Conservation (phyloP, 2,888 invertebrate species). For the Dendrolimus houi region DNA sequence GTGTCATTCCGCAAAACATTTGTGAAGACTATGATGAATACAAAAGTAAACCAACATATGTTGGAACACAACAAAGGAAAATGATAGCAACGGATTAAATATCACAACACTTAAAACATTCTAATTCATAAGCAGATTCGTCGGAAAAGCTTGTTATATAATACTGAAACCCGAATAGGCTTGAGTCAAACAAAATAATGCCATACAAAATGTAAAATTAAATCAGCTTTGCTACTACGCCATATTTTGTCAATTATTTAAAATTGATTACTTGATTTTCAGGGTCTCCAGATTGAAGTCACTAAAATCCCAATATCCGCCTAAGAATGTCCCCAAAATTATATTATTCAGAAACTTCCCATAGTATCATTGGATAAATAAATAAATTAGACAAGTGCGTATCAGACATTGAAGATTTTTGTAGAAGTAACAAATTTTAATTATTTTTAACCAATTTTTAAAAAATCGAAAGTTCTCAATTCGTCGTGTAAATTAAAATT, state of each 20-base stretch:
- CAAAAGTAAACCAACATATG: constrained; percentile 55
- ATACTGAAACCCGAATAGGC: constrained; percentile 57
- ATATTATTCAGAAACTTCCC: no score
- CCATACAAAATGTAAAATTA: constrained; percentile 63
- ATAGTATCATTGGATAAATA: no score
- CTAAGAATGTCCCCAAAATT: no score
- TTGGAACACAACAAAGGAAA: constrained; percentile 48
- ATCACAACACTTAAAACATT: constrained; percentile 29
- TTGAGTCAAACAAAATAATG: constrained; percentile 63
- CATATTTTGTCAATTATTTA: constrained; percentile 24
- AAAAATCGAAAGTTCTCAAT: no score
- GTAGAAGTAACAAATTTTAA: no score
- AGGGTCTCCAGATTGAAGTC: no score
- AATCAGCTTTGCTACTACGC: constrained; percentile 52
- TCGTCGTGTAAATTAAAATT: no score
- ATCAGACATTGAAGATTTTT: no score
- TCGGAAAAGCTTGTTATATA: constrained; percentile 3
- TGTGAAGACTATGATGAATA: constrained; percentile 34
- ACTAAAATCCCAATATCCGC: no score
- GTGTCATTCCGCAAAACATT: constrained; percentile 42
- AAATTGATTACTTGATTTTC: no score
- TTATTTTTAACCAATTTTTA: no score
- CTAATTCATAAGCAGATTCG: constrained; percentile 13
- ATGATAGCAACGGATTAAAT: constrained; percentile 29
- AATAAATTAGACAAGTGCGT: no score